Base-by-base conservation (phyloP, 2,113 vertebrate genomes). In the Amazona guildingii region DNA sequence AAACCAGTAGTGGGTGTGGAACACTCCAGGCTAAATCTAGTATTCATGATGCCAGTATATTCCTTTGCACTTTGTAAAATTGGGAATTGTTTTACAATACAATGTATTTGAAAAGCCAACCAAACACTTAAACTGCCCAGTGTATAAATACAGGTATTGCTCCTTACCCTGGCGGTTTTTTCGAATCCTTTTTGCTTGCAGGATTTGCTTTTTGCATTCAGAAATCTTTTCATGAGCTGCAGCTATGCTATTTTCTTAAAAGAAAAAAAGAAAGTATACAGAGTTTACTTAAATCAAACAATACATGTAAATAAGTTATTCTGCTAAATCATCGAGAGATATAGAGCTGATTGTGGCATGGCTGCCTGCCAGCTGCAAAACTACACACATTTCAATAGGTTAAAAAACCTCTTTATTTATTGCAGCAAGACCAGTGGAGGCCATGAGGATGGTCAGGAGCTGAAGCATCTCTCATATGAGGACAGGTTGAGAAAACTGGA, bases 131-230 rank as follows among this genome's bases (percentile, higher is more conserved):
- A 80, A 51, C 2, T 0, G 2, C 41, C 7, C 17, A 74, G n/a
- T n/a, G 20, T 48, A 83, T 43, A 83, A 92, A 70, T 21, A 62
- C 6, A 35, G 24, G 17, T 25, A 49, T 7, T 73, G 59, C 2
- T 10, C 43, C 95, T 97, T 97, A 99, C 99, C 99, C 97, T 99
- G 99, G 6, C 99, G 99, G 97, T 99, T 99, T 97, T 99, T 99
- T 82, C 99, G 97, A 98, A 99, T 99, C 96, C 99, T 98, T 97
- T 99, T 99, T 88, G 99, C 99, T 96, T 99, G 98, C 97, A 98
- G 98, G 92, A 99, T 99, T 96, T 99, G 99, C 92, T 99, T 99
- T 97, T 99, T 99, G 97, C 99, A 99, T 92, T 99, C 99, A 72
- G 98, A 96, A 86, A 99, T 99, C 97, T 99, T 99, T 75, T 99